Percentiles rank a stretch among this genome's conserved stretches.
Conservation (phyloP, 2,888 invertebrate genomes). For the Trichogramma dendrolimi region DNA sequence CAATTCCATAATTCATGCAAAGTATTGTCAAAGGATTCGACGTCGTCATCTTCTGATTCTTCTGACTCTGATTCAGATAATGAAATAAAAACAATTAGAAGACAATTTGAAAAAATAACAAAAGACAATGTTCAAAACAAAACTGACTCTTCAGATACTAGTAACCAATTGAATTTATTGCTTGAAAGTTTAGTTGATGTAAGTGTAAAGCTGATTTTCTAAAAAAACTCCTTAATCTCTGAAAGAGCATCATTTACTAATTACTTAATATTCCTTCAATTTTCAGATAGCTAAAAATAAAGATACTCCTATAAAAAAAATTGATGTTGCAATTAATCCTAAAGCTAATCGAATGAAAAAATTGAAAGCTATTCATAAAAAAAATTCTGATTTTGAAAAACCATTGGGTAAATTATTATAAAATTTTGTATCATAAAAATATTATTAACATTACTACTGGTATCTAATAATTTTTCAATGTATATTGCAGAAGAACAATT, state of each 20-base stretch:
- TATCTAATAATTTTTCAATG: conserved; percentile 1
- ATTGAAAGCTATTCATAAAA: not conserved
- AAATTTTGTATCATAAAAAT: not conserved
- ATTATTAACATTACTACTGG: conserved; percentile 2
- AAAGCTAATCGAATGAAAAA: conserved; percentile 19
- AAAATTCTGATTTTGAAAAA: conserved; percentile 10
- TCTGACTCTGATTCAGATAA: conserved; percentile 32
- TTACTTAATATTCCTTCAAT: conserved; percentile 2
- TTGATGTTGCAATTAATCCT: conserved; percentile 31
- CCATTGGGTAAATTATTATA: conserved; percentile 22
- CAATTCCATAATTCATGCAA: conserved; percentile 20
- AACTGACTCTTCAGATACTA: not conserved
- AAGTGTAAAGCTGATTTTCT: conserved; percentile 26
- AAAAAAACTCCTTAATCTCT: conserved; percentile 18
- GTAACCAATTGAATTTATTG: conserved; percentile 10
- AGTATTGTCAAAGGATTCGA: conserved; percentile 8
- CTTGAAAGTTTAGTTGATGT: conserved; percentile 30
- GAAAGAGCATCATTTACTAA: conserved; percentile 5
- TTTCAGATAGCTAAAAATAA: not conserved
- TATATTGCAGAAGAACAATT: conserved; percentile 49
- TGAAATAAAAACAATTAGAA: conserved; percentile 15
- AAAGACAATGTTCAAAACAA: conserved; percentile 17
- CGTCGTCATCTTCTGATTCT: conserved; percentile 21
- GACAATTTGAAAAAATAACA: conserved; percentile 2
- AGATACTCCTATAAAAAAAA: conserved; percentile 9